A percentile compares a stretch with the other conserved stretches of the same genome.
Evolutionary conservation across 2,888 invertebrate species (phyloP).

Genomic region (Siphonodentalium dalli): DNA sequence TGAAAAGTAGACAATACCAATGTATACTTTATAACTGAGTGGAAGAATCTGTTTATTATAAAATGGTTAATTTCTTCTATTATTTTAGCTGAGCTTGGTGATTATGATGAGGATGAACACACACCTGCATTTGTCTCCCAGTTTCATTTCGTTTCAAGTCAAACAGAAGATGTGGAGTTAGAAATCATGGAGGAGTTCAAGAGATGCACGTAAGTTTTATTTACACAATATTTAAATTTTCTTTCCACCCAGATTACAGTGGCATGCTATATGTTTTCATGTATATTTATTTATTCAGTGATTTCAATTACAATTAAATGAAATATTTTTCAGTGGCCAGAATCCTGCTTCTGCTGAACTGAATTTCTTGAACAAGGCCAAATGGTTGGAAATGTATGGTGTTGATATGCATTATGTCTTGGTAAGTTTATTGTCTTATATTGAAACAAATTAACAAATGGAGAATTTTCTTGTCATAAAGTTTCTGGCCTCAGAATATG

Average conservation of each 20-base stretch:
- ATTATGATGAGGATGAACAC: conserved; percentile 90
- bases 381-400: conserved; percentile 98
- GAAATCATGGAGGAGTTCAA: conserved; percentile 89
- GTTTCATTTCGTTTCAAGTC: conserved; percentile 93
- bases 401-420: conserved; percentile 98
- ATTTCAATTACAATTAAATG: too few relatives aligned
- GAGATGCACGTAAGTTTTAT: conserved; percentile 31
- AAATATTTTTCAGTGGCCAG: conserved; percentile 72
- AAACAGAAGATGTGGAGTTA: conserved; percentile 95
- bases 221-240: too few relatives aligned
- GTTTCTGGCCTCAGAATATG: not conserved
- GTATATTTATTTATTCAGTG: too few relatives aligned
- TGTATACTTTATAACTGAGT: too few relatives aligned
- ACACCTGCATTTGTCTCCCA: conserved; percentile 97
- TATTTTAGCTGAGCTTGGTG: conserved; percentile 89
- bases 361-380: conserved; percentile 92
- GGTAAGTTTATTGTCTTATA: conserved; percentile 67
- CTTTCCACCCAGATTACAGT: too few relatives aligned
- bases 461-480: not conserved
- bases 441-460: not conserved
- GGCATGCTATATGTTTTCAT: too few relatives aligned
- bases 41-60: too few relatives aligned
- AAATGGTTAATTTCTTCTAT: too few relatives aligned
- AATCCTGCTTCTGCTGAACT: conserved; percentile 96
- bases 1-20: too few relatives aligned